Conservation (phyloP, 2,113 vertebrate species). For the Condylura cristata region DNA sequence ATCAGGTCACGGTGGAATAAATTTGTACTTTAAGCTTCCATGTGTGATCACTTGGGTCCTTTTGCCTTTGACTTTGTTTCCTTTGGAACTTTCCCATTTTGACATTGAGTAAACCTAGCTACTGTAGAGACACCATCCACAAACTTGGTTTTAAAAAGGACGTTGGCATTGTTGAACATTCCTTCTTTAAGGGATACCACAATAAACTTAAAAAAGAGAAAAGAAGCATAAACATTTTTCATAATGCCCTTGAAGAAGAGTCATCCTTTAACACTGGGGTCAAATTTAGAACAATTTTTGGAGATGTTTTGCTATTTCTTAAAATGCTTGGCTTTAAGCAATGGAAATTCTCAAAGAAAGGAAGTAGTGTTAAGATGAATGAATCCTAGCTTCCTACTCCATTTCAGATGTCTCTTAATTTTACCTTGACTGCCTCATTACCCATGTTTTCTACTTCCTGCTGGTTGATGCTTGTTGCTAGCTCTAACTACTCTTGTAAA, state of each 20-base stretch:
- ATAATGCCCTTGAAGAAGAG: neutral
- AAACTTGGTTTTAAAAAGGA: conserved; percentile 97
- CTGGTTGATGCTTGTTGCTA: neutral
- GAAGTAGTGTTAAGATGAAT: neutral
- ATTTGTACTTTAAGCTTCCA: conserved; percentile 59
- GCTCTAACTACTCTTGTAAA: neutral
- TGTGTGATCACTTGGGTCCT: conserved; percentile 66
- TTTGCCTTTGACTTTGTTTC: conserved; percentile 83
- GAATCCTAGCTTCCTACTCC: neutral
- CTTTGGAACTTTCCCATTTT: conserved; percentile 80
- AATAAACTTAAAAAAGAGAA: conserved; percentile 90
- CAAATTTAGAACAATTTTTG: neutral
- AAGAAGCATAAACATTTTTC: neutral
- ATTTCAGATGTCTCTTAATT: conserved; percentile 24
- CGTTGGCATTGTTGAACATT: conserved; percentile 98
- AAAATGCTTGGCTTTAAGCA: neutral
- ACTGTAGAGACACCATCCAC: conserved; percentile 95
- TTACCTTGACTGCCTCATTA: neutral
- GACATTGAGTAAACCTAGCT: conserved; percentile 86
- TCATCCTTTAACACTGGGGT: neutral
- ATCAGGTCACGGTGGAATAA: neutral
- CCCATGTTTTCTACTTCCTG: neutral
- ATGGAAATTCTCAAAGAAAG: neutral
- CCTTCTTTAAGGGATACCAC: conserved; percentile 99
- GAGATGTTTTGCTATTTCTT: neutral